Percentiles rank a stretch among this genome's conserved stretches.
Conservation (phyloP, 2,113 vertebrate species). For the Phoenicopterus ruber region DNA sequence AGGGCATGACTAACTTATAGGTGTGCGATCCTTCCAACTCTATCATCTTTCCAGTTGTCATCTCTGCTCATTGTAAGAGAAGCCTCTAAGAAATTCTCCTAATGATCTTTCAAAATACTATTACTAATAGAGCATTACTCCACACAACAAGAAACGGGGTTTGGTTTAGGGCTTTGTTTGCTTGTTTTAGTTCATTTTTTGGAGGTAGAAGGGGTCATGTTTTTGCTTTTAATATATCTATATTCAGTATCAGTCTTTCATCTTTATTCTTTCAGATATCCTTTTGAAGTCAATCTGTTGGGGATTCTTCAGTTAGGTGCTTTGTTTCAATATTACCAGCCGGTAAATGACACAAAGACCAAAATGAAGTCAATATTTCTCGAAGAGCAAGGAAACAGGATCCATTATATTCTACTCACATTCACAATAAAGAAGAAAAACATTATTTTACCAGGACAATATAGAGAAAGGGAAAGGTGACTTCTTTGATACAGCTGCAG, state of each 20-base stretch:
- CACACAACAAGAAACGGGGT: neutral
- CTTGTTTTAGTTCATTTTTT: neutral
- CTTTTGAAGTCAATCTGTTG: neutral
- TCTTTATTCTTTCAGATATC: neutral
- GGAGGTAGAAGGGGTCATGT: rapidly evolving
- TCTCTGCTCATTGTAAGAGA: neutral
- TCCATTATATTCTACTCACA: neutral
- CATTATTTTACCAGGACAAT: neutral
- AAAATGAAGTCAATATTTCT: neutral
- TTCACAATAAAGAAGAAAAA: neutral
- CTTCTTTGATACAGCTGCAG: neutral
- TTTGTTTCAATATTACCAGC: neutral
- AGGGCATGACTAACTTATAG: rapidly evolving
- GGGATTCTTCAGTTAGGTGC: neutral
- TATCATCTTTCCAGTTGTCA: neutral
- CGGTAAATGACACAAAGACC: neutral
- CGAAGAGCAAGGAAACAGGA: neutral
- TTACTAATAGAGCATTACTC: neutral
- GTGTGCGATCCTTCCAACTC: neutral
- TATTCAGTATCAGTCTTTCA: neutral
- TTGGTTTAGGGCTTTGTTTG: neutral
- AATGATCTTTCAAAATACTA: neutral
- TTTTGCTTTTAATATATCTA: neutral
- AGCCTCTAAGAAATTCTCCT: neutral
- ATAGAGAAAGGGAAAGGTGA: neutral